These are phyloP conservation scores for Diorhabda elongata DNA, from an alignment of 1,140 invertebrate species.

Conservation along the genomic window DNA sequence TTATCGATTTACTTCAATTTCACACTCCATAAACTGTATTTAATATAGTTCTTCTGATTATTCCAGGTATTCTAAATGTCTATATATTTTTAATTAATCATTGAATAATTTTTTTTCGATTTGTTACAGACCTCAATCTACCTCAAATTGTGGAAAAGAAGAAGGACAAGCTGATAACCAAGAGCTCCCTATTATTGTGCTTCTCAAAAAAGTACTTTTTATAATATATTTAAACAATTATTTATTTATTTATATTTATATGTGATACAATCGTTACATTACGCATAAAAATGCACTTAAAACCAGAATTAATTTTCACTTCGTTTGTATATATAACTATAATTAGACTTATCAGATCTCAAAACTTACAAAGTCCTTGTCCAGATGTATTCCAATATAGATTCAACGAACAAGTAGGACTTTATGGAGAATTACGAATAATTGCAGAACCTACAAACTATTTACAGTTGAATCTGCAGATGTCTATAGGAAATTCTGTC, in stretches of 20 bases:
- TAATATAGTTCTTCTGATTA: no score
- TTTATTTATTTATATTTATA: background rate
- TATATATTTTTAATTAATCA: no score
- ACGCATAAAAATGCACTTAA: background rate
- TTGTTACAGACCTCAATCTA: no score
- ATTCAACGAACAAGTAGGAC: conserved; percentile 25
- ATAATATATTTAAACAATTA: background rate
- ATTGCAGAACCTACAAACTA: conserved; percentile 20
- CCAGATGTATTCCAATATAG: conserved; percentile 35
- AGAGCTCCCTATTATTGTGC: no score
- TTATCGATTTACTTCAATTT: no score
- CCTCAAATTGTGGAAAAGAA: no score
- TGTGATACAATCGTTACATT: background rate
- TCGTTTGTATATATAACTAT: background rate
- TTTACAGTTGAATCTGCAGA: conserved; percentile 33
- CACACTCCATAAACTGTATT: no score
- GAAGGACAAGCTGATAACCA: no score
- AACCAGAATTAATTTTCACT: background rate
- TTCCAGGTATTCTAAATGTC: no score
- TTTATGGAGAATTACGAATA: conserved; percentile 32
- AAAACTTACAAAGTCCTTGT: conserved; percentile 30
- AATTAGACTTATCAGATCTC: background rate
- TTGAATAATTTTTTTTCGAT: no score
- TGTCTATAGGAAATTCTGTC: conserved; percentile 37
- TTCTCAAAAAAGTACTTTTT: background rate